These are phyloP conservation scores for Petrosia ficiformis DNA, from an alignment of 37 sponge, comb jelly and placozoan species.

Conservation along the genomic window DNA sequence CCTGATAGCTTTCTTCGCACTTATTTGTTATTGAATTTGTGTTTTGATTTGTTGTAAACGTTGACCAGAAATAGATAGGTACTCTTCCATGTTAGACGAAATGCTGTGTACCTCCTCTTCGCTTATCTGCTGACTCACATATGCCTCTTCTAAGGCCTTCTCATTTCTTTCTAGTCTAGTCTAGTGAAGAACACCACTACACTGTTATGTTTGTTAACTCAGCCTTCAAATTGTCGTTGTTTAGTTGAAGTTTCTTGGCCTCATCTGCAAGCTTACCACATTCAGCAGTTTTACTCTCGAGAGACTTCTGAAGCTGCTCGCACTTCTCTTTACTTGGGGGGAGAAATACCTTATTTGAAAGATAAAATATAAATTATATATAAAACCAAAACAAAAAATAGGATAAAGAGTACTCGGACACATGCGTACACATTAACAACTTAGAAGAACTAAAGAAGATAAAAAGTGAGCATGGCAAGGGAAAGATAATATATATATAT, in stretches of 20 bases:
- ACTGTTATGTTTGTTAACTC: conserved; percentile 10
- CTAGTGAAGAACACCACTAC: conserved; percentile 56
- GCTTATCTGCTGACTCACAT: conserved; percentile 11
- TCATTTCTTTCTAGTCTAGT: conserved; percentile 63
- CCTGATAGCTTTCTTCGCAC: background rate
- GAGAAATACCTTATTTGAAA: no score
- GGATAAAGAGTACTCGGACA: no score
- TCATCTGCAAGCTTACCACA: conserved; percentile 41
- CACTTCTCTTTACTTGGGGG: conserved; percentile 19
- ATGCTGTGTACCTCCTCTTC: conserved; percentile 8
- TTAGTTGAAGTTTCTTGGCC: conserved; percentile 19
- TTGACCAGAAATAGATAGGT: conserved; percentile 27
- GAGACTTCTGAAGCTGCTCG: conserved; percentile 38
- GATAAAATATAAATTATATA: no score
- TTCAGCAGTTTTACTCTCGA: conserved; percentile 50
- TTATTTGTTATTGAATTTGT: conserved; percentile 9
- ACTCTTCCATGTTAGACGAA: conserved; percentile 45
- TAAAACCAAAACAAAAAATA: no score
- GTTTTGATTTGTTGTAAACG: conserved; percentile 20
- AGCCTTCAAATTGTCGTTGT: conserved; percentile 31
- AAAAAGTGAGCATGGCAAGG: no score
- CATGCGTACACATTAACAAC: no score
- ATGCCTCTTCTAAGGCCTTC: conserved; percentile 27
- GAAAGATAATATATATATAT: no score
- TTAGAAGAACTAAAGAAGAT: no score